These are phyloP conservation scores for Xiphorhynchus erythropygius DNA, from an alignment of 2,797 vertebrate species.

Conservation along the genomic window DNA sequence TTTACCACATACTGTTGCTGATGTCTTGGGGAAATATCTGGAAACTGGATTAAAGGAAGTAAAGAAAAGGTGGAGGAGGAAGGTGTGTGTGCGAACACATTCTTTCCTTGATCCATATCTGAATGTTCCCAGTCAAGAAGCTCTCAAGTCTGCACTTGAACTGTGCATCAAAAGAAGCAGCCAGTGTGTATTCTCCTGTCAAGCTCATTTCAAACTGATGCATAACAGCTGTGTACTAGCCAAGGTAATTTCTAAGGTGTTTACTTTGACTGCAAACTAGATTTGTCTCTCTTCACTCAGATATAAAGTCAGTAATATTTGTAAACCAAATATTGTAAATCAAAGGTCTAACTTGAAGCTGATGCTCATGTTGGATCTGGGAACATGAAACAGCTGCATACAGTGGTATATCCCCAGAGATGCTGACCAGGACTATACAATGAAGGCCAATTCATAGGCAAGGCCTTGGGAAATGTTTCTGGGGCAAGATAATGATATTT, in stretches of 20 bases:
- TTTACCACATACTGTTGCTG: not conserved
- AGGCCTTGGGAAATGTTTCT: not conserved
- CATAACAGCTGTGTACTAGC: conserved; percentile 20
- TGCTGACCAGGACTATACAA: not conserved
- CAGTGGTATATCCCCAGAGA: not conserved
- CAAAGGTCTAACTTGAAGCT: conserved; percentile 22
- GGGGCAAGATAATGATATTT: not conserved
- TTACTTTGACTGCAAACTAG: conserved; percentile 59
- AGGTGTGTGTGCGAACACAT: conserved; percentile 7
- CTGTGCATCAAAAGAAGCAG: conserved; percentile 24
- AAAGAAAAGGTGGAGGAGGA: conserved; percentile 22
- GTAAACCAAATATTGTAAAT: not conserved
- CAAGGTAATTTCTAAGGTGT: conserved; percentile 64
- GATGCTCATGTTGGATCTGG: not conserved
- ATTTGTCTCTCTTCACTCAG: conserved; percentile 42
- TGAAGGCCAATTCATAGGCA: not conserved
- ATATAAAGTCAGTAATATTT: conserved; percentile 36
- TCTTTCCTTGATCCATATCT: conserved; percentile 47
- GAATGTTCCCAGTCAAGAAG: conserved; percentile 34
- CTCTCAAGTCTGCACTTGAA: conserved; percentile 60
- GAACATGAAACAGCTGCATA: not conserved
- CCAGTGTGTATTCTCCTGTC: conserved; percentile 25
- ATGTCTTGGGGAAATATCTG: not conserved
- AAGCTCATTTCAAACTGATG: conserved; percentile 31
- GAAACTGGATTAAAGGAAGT: conserved; percentile 4